Evolutionary conservation across 2,797 vertebrate genomes (phyloP).

Genomic region (Tinamus major): DNA sequence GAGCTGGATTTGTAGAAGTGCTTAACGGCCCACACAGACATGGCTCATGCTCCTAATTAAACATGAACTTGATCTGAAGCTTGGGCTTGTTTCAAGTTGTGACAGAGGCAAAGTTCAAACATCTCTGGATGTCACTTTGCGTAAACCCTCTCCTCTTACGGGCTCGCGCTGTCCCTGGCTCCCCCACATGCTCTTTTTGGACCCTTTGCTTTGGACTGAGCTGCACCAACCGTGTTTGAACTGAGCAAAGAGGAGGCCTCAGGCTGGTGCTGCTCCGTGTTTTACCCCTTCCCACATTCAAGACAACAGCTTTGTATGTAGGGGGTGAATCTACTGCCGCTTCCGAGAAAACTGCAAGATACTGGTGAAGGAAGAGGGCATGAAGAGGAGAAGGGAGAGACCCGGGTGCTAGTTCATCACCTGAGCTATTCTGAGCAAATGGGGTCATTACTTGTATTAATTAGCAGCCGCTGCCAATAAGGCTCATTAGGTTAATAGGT

Average conservation of each 20-base stretch:
- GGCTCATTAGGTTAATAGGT: slow-evolving; percentile 71
- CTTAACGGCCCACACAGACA: background rate
- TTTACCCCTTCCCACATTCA: background rate
- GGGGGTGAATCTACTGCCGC: background rate
- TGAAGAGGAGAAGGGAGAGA: slow-evolving; percentile 21
- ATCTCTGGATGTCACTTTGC: slow-evolving; percentile 32
- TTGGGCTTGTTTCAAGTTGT: slow-evolving; percentile 51
- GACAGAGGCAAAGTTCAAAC: slow-evolving; percentile 53
- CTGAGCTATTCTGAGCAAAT: slow-evolving; percentile 59
- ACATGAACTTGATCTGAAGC: slow-evolving; percentile 51
- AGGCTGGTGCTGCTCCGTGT: background rate
- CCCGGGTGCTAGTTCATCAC: slow-evolving; percentile 62
- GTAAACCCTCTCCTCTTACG: background rate
- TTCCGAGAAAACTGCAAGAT: background rate
- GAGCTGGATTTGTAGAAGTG: background rate
- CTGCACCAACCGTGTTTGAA: background rate
- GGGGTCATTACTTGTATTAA: slow-evolving; percentile 63
- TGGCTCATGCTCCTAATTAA: slow-evolving; percentile 42
- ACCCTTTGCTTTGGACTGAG: background rate
- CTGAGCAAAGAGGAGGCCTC: background rate
- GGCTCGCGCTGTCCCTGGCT: background rate
- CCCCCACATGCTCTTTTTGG: background rate
- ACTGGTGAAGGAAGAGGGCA: slow-evolving; percentile 36
- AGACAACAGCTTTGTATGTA: background rate
- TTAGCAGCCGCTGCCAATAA: slow-evolving; percentile 70